A percentile compares a stretch with the other conserved stretches of the same genome.
Evolutionary conservation across 2,888 invertebrate species (phyloP).

Genomic region (Rhopalosiphum nymphaeae): DNA sequence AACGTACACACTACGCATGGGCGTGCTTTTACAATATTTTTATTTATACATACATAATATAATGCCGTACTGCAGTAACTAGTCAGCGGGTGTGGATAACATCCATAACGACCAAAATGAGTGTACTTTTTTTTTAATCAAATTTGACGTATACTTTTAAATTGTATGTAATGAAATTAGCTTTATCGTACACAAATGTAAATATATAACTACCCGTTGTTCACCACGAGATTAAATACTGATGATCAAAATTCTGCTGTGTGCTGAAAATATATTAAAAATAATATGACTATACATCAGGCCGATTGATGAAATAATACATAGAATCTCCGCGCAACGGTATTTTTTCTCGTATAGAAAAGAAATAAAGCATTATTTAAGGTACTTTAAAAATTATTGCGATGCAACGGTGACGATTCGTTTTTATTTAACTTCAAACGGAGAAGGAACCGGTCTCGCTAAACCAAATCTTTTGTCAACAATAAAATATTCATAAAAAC

Average conservation of each 20-base stretch:
- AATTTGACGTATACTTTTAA: neutral
- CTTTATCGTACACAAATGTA: neutral
- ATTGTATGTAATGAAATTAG: neutral
- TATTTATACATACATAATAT: neutral
- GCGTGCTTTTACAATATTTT: neutral
- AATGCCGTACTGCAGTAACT: too few relatives aligned
- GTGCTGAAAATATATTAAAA: neutral
- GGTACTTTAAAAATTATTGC: neutral
- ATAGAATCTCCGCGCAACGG: neutral
- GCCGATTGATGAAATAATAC: neutral
- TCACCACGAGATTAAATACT: neutral
- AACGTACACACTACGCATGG: neutral
- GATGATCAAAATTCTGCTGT: neutral
- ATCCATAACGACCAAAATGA: neutral
- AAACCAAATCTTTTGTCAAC: neutral
- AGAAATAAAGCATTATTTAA: neutral
- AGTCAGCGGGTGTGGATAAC: neutral
- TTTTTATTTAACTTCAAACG: neutral
- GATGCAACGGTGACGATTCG: neutral
- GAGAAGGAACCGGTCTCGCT: neutral
- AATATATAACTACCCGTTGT: neutral
- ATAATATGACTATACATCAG: neutral
- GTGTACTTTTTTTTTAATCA: neutral
- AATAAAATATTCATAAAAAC: constrained; percentile 26
- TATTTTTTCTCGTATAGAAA: neutral